Evolutionary conservation across 1,140 invertebrate species (phyloP), one percentile per base, ranked within the genome.

Genomic region (Luehdorfia chinensis): DNA sequence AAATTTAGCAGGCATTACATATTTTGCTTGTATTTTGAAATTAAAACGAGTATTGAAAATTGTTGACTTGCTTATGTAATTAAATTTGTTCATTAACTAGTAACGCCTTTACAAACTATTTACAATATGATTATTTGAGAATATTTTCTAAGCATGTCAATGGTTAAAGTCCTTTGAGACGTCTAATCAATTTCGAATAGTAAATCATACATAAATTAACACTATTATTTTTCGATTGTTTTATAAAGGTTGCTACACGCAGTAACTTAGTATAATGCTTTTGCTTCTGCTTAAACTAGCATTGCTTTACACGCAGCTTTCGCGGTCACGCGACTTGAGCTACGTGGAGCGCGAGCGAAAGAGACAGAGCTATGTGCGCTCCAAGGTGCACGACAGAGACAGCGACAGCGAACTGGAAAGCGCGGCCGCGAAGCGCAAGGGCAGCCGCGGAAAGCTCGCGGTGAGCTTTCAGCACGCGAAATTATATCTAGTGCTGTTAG

Each of bases 351-450:
- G 78, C 48, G 75, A 85, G 65, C 66, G 80, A 70, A 72, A 79
- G 59, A 75, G 76, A 78, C 77, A 80, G 66, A 80, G 68, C 69
- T 85, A 83, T 77, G 80, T 81, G 59, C 69, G 66, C 52, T 77
- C 74, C 44, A 83, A 83, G 81, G 68, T 68, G 75, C 75, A 86
- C 63, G 86, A 87, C 67, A 81, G 85, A 50, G 84, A 87, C 76
- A 86, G 80, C 76, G 85, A 88, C 65, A 87, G 85, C 54, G 89
- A 90, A 65, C 87, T 90, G 76, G 89, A 90, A 66, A 87, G 87
- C 75, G 86, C 89, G 54, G 77, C 88, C 64, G 87, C 75, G 51
- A 87, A 88, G 64, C 75, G 83, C 63, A 87, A 87, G 66, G 80
- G 78, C 63, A 85, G 77, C 66, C 78, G 84, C 69, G 84, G 87